phyloP scores from a whole-genome alignment of 2,888 invertebrate genomes.

The Drosophila limbata region DNA sequence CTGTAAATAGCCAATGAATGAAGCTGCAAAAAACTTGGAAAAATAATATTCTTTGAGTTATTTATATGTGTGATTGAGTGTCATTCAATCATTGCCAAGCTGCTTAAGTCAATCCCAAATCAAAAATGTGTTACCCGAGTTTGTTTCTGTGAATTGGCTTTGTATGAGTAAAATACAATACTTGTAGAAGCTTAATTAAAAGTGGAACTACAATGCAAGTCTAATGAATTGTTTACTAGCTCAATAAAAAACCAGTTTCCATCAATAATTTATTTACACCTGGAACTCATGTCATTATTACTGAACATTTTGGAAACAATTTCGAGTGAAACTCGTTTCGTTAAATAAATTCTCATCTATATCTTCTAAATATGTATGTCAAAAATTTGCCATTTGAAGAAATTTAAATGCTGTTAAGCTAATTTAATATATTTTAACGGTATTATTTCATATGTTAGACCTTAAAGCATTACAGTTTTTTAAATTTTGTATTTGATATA shows the following conservation, averaged over 20 bases:
- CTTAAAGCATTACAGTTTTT: too few species aligned
- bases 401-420: neutral
- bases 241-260: neutral
- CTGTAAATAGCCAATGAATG: conserved; percentile 30
- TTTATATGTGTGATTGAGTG: neutral
- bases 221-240: neutral
- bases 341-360: too few species aligned
- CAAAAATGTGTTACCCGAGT: neutral
- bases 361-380: neutral
- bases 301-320: neutral
- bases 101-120: conserved; percentile 12
- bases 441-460: too few species aligned
- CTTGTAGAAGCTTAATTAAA: neutral
- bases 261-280: neutral
- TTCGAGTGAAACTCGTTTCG: neutral
- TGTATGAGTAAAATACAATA: neutral
- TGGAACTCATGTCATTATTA: neutral
- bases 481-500: too few species aligned
- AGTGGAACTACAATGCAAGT: neutral
- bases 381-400: neutral
- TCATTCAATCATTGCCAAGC: conserved; percentile 35
- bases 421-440: too few species aligned
- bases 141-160: neutral
- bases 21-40: conserved; percentile 17
- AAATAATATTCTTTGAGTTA: neutral